These are phyloP conservation scores for Proteles cristata DNA, from an alignment of 2,113 vertebrate genomes.

Conservation along the genomic window DNA sequence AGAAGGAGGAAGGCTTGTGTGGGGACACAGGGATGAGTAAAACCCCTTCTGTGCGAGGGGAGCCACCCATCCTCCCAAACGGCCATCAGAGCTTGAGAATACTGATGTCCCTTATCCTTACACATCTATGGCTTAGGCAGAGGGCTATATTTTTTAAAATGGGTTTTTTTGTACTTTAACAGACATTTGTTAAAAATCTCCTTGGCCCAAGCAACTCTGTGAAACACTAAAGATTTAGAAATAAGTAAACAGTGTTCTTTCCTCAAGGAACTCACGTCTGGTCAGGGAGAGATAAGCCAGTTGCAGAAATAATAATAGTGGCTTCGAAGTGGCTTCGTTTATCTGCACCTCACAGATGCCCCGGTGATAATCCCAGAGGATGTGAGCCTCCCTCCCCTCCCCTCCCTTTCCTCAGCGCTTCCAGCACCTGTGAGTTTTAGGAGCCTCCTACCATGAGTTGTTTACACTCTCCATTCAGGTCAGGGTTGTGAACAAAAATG, in stretches of 20 bases:
- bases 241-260: background rate
- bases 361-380: background rate
- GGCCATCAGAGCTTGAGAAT: background rate
- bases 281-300: background rate
- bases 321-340: background rate
- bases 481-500: background rate
- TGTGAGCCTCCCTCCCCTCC: background rate
- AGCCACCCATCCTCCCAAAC: background rate
- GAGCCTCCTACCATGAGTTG: background rate
- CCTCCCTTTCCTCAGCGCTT: background rate
- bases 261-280: background rate
- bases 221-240: slow-evolving; percentile 1
- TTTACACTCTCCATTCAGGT: background rate
- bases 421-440: background rate
- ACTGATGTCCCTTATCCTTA: background rate
- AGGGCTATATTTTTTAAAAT: background rate
- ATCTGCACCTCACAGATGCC: background rate
- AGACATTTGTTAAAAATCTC: background rate
- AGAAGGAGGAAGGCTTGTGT: background rate
- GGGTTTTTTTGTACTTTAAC: background rate
- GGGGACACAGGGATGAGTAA: background rate
- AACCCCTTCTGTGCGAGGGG: background rate
- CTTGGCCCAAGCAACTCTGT: background rate
- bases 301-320: background rate
- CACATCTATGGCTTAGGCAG: background rate